These are phyloP conservation scores for Frieseomelitta varia DNA, from an alignment of 1,140 invertebrate genomes.

Conservation along the genomic window DNA sequence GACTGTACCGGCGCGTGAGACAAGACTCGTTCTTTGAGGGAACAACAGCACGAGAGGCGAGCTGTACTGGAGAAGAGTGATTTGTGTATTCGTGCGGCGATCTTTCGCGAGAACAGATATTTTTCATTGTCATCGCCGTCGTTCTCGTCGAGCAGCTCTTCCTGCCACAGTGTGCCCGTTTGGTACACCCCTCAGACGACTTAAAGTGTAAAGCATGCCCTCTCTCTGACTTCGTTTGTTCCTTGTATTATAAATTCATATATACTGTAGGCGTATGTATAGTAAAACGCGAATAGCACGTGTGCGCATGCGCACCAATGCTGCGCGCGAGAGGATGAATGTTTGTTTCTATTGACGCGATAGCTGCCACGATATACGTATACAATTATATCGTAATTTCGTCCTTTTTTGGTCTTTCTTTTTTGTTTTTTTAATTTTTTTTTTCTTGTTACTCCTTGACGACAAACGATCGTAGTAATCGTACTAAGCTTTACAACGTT, in stretches of 20 bases:
- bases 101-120: slow-evolving; percentile 15
- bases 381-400: slow-evolving; percentile 30
- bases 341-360: slow-evolving; percentile 21
- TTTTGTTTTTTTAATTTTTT: too few relatives aligned
- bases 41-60: slow-evolving; percentile 48
- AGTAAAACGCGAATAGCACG: slow-evolving; percentile 27
- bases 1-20: slow-evolving; percentile 94
- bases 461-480: slow-evolving; percentile 34
- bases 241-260: slow-evolving; percentile 62
- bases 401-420: slow-evolving; percentile 60
- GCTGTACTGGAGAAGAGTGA: slow-evolving; percentile 24
- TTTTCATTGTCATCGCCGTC: slow-evolving; percentile 36
- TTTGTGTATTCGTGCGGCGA: slow-evolving; percentile 35
- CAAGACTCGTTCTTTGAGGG: slow-evolving; percentile 58
- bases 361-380: background rate
- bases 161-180: slow-evolving; percentile 48
- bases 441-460: slow-evolving; percentile 34
- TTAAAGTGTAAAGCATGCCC: slow-evolving; percentile 59
- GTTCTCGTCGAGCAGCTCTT: slow-evolving; percentile 40
- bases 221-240: slow-evolving; percentile 73
- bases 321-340: slow-evolving; percentile 33
- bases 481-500: slow-evolving; percentile 52
- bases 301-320: background rate
- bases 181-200: slow-evolving; percentile 73
- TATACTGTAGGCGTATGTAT: slow-evolving; percentile 43